Evolutionary conservation across 1,140 invertebrate species (phyloP), one percentile per base, ranked within the genome.

Genomic region (Campoletis sonorensis): DNA sequence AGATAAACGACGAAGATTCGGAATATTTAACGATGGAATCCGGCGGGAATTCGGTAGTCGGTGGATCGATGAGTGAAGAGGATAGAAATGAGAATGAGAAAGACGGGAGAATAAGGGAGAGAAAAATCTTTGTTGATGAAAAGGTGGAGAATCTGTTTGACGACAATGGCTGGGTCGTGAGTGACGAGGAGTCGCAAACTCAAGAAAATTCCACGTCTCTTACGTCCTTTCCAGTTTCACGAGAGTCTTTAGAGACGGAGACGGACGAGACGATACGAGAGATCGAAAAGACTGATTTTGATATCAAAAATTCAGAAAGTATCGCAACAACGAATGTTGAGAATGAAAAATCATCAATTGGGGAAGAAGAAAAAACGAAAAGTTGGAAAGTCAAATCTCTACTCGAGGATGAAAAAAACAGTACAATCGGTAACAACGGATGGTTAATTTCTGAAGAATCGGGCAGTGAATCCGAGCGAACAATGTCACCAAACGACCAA

Each of bases 151-250:
- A 88, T 75, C 77, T 89, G n/a, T 90, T 92, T 71, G 91, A 92
- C 76, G 89, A 91, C n/a, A 90, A 90, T 72, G 91, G 91, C 11
- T 92, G 91, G 91, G 85, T 91, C 10, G 85, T 91, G 4, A 84
- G 85, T 1, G 89, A 90, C 8, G 86, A 86, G 26, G 82, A 86
- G 21, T 68, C 84, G 5, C 67, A 85, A 5, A 18, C 49, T 51
- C 7, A 61, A 54, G 30, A 77, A 58, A 68, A 75, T 54, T 21
- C 51, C 51, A 54, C 40, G 40, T 45, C 45, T 4, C 71, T 51
- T 40, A 23, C 8, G 5, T 73, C 37, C 71, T 11, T 10, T 10
- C 21, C 26, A 64, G 27, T 4, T 30, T 67, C 54, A 18, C 21
- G n/a, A 37, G 33, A 77, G 26, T 7, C 58, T 37, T 16, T 33